Evolutionary conservation across 2,113 vertebrate genomes (phyloP), one percentile per base, ranked within the genome.

Genomic region (Sinocyclocheilus anophthalmus): DNA sequence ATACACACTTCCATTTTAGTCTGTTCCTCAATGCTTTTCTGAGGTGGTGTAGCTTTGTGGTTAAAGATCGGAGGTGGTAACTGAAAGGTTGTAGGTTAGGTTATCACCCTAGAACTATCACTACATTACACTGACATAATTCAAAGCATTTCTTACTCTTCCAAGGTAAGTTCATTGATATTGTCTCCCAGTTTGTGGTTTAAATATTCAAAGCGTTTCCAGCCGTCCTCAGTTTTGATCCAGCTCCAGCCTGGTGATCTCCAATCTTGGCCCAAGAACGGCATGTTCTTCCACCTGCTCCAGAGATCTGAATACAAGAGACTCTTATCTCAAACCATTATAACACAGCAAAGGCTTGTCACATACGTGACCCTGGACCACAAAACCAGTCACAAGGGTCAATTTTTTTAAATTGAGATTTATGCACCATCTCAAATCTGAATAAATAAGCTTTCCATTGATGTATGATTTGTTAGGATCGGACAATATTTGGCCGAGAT

Each of bases 231-330:
- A 5, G 97, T 98, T 94, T 99, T 99, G 89, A 96, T 95, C 98
- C 98, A 99, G 84, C 95, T 97, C 96, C 97, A 97, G 55, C 98
- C 98, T 33, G 98, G 98, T 1, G 98, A 99, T 89, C 98, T 95
- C 98, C 98, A 99, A 88, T 99, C 98, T 89, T 98, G 96, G 45
- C 98, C 98, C 95, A 99, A 93, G 93, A 99, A 99, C 3, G 98
- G 98, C 98, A 99, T 99, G 80, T 81, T 91, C 83, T 77, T 88
- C 94, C 85, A 88, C 89, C 93, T 93, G 72, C 16, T 48, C 70
- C 65, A 69, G 11, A 16, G 18, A n/a, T n/a, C 33, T 53, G 65
- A 48, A 85, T 50, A 82, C 4, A 65, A 65, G 9, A 72, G 14
- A 33, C 30, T 67, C n/a, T 75, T 72, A 75, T 30, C 50, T 55